phyloP scores from a whole-genome alignment of 2,888 invertebrate genomes.

The Tolmerus cingulatus region DNA sequence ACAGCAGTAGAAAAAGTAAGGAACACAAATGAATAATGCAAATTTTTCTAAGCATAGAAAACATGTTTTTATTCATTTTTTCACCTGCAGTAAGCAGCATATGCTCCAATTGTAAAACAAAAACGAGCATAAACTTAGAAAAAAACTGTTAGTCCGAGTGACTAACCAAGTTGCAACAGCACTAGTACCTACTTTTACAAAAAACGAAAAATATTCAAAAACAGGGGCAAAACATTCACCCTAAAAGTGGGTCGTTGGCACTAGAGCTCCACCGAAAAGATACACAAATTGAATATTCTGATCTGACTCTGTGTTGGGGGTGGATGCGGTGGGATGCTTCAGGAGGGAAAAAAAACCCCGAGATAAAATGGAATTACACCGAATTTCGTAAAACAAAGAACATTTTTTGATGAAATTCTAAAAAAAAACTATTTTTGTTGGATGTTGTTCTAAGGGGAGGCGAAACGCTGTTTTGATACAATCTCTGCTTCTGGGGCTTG shows the following conservation, averaged over 20 bases:
- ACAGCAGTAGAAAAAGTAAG: background rate
- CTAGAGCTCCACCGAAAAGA: background rate
- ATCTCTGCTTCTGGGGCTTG: background rate
- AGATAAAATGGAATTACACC: background rate
- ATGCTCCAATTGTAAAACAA: background rate
- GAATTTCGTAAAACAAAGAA: background rate
- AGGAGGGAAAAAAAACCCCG: background rate
- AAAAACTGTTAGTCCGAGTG: background rate
- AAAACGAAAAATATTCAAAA: background rate
- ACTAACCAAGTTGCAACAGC: background rate
- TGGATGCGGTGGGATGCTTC: background rate
- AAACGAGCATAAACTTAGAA: background rate
- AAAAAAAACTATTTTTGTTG: background rate
- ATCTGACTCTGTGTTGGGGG: background rate
- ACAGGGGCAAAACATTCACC: background rate
- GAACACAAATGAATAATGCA: background rate
- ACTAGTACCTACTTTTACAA: background rate
- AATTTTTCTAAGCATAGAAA: background rate
- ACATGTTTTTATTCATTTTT: background rate
- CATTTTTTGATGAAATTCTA: background rate
- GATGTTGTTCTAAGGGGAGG: background rate
- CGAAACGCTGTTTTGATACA: background rate
- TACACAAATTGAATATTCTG: background rate
- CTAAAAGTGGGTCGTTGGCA: background rate
- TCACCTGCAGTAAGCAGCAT: background rate